Evolutionary conservation across 2,797 vertebrate species (phyloP), one percentile per base, ranked within the genome.

Genomic region (Sebastes matsubarae): DNA sequence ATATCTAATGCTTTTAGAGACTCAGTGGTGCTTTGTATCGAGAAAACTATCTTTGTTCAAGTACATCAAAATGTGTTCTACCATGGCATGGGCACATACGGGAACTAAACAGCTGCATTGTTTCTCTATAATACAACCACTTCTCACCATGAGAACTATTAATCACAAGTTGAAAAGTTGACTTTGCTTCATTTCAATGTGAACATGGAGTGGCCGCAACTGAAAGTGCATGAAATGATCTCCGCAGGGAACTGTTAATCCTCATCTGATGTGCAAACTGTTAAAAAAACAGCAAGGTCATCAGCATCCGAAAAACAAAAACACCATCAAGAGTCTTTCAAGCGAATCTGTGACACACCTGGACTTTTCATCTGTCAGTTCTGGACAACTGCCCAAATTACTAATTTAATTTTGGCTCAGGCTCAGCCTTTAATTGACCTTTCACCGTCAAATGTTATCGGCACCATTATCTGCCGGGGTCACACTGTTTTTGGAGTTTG

Each of bases 361-460:
- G 72, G 34, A 61, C 59, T 22, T 59, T 27, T 36, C 36, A 66
- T 75, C 71, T 60, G 67, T 82, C 75, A 38, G 5, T 27, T 75
- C 42, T 75, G 42, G 38, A 50, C 59, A 66, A 5, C 54, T 69
- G 42, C 67, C 29, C 9, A 55, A 30, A 63, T 36, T 1, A 32
- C 59, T 60, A 14, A 9, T 38, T 69, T 72, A 38, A 61, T 38
- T 14, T 32, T 64, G 46, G 5, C 50, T 73, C 75, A 36, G 1
- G 13, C 8, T 42, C 2, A 25, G 2, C 55, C 8, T 34, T 54
- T 66, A 22, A 50, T 20, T 24, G 14, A 60, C 29, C 34, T 65
- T 79, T 73, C 18, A 14, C n/a, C 20, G n/a, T 29, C 32, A 52
- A 29, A 65, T 29, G 34, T 50, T 5, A 25, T 34, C 32, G 34